Evolutionary conservation across 2,113 vertebrate species (phyloP), one percentile per base, ranked within the genome.

Genomic region (Pimephales promelas): DNA sequence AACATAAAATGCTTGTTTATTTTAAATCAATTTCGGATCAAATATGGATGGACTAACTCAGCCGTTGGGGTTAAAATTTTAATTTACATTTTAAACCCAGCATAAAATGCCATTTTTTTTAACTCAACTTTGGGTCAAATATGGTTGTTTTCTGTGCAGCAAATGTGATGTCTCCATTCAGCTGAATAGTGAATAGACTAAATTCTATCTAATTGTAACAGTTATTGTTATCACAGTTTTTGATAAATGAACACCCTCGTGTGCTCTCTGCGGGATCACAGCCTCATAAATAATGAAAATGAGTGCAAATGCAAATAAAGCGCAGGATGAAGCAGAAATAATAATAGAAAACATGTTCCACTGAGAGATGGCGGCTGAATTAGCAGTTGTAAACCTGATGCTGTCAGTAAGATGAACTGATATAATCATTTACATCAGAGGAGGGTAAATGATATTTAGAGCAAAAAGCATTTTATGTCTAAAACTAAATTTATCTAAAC

Each of bases 271-370:
- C 10, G 22, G 75, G 22, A 43, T 40, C 34, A 34, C 10, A 62
- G 26, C 28, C 26, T 49, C 31, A 62, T 74, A 74, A 61, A 75
- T n/a, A 61, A 61, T 28, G 45, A 40, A 66, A n/a, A 83, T 66
- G 45, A 57, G 14, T 7, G 22, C 57, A 64, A 18, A 75, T 31
- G 47, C 66, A 70, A 71, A 36, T 36, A 56, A 3, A 20, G 79
- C 22, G 79, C 62, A 70, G 64, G 31, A 81, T 54, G 79, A 81
- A 81, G 20, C 10, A 64, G 64, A 56, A 68, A 76, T 76, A 52
- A 76, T 28, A 83, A 64, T 64, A 16, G 14, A 57, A 78, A 59
- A 75, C 72, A 34, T 22, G 72, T 31, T 31, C 56, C 47, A 13
- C 9, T 36, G 66, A 43, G 64, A 71, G 36, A 71, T 28, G 70